These are phyloP conservation scores for Terebella lapidaria DNA, from an alignment of 2,888 invertebrate species.

Conservation along the genomic window DNA sequence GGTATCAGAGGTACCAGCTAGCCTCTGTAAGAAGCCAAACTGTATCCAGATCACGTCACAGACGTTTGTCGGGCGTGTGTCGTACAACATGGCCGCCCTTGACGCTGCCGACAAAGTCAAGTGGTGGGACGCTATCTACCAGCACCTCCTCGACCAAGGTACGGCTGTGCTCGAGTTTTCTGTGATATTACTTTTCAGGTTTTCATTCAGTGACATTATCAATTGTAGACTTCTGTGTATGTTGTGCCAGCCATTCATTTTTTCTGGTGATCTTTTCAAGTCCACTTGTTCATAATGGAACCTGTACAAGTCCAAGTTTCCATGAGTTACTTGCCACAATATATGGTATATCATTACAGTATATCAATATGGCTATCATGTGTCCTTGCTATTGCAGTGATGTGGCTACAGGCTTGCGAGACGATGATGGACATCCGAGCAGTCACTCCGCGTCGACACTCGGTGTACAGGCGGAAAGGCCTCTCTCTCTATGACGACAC, in stretches of 20 bases:
- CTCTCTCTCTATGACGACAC: background rate
- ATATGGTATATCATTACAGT: background rate
- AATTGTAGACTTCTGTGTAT: no score
- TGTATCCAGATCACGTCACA: background rate
- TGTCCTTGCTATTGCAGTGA: background rate
- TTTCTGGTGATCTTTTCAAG: no score
- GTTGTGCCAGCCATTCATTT: no score
- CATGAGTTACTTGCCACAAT: no score
- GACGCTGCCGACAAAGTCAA: no score
- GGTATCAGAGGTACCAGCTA: background rate
- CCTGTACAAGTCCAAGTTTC: background rate
- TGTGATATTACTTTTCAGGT: no score
- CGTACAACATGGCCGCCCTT: background rate
- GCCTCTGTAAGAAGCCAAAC: background rate
- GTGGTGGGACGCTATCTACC: constrained; percentile 1
- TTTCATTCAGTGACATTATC: no score
- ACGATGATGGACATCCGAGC: background rate
- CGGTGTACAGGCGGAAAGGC: background rate
- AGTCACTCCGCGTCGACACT: background rate
- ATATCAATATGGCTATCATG: background rate
- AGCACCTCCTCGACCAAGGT: constrained; percentile 5
- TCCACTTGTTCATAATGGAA: background rate
- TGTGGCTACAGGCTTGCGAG: constrained; percentile 2
- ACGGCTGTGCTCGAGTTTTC: no score
- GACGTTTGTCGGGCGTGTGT: background rate